Evolutionary conservation across 2,888 invertebrate genomes (phyloP).

Genomic region (Chydorus sphaericus): DNA sequence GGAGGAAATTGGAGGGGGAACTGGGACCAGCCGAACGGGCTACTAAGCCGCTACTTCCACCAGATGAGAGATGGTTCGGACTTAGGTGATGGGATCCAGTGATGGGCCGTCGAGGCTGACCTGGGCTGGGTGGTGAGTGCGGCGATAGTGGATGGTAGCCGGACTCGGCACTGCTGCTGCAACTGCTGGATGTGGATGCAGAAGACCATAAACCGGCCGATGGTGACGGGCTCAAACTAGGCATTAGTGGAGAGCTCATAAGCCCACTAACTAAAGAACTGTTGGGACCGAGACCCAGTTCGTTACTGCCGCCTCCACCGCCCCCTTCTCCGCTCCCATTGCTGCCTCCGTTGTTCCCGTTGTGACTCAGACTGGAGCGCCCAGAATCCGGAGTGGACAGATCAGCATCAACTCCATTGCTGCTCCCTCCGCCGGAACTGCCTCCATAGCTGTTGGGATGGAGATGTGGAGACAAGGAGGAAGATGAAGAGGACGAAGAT

Average conservation of each 20-base stretch:
- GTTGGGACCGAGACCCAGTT: not conserved
- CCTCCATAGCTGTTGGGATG: not conserved
- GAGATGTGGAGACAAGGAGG: slow-evolving; percentile 2
- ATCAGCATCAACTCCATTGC: not conserved
- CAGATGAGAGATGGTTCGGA: slow-evolving; percentile 22
- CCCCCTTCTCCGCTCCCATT: not conserved
- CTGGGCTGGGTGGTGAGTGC: not conserved
- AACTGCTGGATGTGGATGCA: slow-evolving; percentile 1
- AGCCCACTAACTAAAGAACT: not conserved
- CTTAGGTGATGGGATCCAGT: slow-evolving; percentile 32
- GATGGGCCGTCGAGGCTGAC: slow-evolving; percentile 29
- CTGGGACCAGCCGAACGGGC: slow-evolving; percentile 19
- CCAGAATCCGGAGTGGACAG: slow-evolving; percentile 9
- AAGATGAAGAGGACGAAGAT: slow-evolving; percentile 1
- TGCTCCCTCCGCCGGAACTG: not conserved
- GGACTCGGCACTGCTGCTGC: slow-evolving; percentile 1
- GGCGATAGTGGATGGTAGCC: not conserved
- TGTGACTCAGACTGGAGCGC: slow-evolving; percentile 4
- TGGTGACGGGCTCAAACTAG: not conserved
- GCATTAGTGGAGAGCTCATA: not conserved
- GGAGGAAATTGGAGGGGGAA: slow-evolving; percentile 19
- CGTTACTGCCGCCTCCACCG: not conserved
- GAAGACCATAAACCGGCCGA: slow-evolving; percentile 9
- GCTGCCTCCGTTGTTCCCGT: not conserved
- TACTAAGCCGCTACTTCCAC: slow-evolving; percentile 25